Percentiles rank a stretch among this genome's conserved stretches.
These are phyloP conservation scores for Augiades crinisus DNA, from an alignment of 2,888 invertebrate species.

Conservation along the genomic window DNA sequence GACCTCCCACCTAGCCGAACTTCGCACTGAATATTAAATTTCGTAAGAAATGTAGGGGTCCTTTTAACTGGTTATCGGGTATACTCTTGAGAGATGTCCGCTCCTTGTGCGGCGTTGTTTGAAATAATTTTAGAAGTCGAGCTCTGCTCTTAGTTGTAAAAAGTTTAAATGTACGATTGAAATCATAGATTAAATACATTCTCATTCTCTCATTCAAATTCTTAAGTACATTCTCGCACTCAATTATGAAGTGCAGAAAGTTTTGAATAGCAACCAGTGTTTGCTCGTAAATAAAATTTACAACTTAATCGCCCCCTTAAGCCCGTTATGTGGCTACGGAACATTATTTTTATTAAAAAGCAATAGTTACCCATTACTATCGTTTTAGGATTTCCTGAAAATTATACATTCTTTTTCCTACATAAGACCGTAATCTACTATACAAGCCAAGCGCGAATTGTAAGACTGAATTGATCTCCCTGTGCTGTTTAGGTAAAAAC, in stretches of 20 bases:
- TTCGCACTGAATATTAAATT: background rate
- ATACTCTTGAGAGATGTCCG: background rate
- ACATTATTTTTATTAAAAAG: background rate
- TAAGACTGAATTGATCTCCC: no score
- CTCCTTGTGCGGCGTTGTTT: background rate
- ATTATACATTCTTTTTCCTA: no score
- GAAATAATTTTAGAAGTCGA: slow-evolving; percentile 6
- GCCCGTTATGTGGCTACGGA: background rate
- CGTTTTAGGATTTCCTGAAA: no score
- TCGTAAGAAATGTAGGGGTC: background rate
- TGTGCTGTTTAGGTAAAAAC: no score
- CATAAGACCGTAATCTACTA: no score
- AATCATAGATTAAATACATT: background rate
- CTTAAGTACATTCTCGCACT: background rate
- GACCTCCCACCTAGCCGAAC: slow-evolving; percentile 35
- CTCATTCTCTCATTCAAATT: background rate
- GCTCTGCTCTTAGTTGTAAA: background rate
- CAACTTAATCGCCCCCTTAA: background rate
- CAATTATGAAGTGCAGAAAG: no score
- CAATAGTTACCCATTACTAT: no score
- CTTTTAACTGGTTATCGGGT: slow-evolving; percentile 1
- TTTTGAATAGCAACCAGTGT: background rate
- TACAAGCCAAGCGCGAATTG: no score
- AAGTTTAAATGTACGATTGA: background rate
- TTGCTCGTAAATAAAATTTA: background rate